Conservation (phyloP, 1,140 invertebrate species). For the Platorchestia sp. region DNA sequence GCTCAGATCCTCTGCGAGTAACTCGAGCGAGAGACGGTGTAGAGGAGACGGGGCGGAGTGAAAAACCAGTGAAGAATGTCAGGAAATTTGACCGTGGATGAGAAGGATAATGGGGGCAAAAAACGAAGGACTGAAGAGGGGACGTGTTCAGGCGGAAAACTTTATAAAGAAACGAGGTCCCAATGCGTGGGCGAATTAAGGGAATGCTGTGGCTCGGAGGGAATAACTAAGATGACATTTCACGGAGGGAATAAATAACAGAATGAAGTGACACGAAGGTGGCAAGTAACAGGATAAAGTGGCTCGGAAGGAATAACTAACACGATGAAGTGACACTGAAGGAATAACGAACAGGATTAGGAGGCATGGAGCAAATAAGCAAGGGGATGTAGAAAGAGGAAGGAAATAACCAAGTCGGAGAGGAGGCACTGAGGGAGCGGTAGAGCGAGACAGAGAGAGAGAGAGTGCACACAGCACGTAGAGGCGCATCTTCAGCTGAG, state of each 20-base stretch:
- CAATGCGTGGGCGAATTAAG: no score
- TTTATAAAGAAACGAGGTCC: neutral
- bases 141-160: neutral
- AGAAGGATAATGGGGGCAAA: no score
- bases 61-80: neutral
- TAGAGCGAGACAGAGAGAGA: conserved; percentile 3
- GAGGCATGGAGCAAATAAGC: neutral
- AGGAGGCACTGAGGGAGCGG: neutral
- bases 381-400: neutral
- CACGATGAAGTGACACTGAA: no score
- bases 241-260: no score
- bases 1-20: no score
- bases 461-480: neutral
- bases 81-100: neutral
- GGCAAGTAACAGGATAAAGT: no score
- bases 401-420: neutral
- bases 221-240: no score
- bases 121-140: neutral
- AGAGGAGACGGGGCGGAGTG: neutral
- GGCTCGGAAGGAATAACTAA: neutral
- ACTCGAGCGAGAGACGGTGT: no score
- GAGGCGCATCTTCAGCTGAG: neutral
- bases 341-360: neutral
- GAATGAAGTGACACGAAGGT: no score
- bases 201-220: no score